These are phyloP conservation scores for Elymnias hypermnestra DNA, from an alignment of 1,140 invertebrate genomes.

Conservation along the genomic window DNA sequence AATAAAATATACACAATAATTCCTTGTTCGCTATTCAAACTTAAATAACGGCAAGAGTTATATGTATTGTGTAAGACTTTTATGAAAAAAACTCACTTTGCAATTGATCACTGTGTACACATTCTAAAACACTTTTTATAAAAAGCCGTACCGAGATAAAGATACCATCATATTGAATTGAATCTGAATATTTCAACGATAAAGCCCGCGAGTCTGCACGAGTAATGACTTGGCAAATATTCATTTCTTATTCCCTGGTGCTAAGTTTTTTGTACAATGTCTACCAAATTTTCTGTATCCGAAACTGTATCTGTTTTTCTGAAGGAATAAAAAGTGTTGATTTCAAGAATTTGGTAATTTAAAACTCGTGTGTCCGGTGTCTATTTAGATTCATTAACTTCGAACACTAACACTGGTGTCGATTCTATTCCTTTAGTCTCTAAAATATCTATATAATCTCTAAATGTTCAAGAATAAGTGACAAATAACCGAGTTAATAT, in stretches of 20 bases:
- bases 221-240: constrained; percentile 28
- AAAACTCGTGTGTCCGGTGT: constrained; percentile 1
- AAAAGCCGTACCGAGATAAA: not conserved
- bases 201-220: constrained; percentile 2
- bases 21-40: too few species aligned
- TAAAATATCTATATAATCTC: too few species aligned
- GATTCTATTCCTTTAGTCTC: too few species aligned
- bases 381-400: not conserved
- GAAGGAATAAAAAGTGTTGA: not conserved
- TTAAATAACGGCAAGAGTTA: too few species aligned
- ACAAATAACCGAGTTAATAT: too few species aligned
- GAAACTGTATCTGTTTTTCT: constrained; percentile 22
- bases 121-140: not conserved
- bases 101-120: not conserved
- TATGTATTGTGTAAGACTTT: too few species aligned
- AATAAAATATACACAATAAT: too few species aligned
- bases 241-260: constrained; percentile 24
- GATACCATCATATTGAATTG: not conserved
- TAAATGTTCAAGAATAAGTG: too few species aligned
- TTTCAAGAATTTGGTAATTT: constrained; percentile 1
- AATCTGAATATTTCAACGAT: constrained; percentile 4
- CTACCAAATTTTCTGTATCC: constrained; percentile 32
- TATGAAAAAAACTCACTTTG: too few species aligned
- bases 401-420: not conserved
- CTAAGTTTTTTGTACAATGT: constrained; percentile 34